phyloP scores from a whole-genome alignment of 2,797 vertebrate genomes.

The Silurus aristotelis region DNA sequence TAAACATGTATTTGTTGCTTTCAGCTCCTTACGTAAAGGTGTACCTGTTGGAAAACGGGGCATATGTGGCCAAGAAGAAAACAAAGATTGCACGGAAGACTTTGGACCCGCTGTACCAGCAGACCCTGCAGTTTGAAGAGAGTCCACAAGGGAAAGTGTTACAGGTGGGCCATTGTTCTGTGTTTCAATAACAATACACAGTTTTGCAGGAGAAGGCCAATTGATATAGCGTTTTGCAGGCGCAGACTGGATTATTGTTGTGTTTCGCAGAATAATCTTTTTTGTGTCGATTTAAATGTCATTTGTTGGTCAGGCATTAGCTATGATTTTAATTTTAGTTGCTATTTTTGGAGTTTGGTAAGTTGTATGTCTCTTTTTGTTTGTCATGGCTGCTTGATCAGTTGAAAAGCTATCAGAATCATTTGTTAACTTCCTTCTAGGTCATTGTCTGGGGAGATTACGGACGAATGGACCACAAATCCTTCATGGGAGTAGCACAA shows the following conservation, averaged over 20 bases:
- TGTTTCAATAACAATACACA: constrained; percentile 4
- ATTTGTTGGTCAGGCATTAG: background rate
- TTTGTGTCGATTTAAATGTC: background rate
- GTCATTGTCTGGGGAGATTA: constrained; percentile 99
- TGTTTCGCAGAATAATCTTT: background rate
- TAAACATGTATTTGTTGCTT: constrained; percentile 43
- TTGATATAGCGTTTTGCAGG: background rate
- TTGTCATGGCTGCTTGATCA: background rate
- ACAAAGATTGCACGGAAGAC: constrained; percentile 99
- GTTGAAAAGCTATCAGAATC: background rate
- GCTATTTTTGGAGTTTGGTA: background rate
- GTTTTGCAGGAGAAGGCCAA: background rate
- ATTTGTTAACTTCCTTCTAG: constrained; percentile 63
- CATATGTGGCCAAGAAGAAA: constrained; percentile 98
- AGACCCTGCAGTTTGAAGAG: constrained; percentile 93
- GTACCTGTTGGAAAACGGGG: constrained; percentile 94
- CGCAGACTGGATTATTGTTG: background rate
- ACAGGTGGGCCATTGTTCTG: constrained; percentile 82
- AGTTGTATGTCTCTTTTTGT: background rate
- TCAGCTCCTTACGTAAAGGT: constrained; percentile 98
- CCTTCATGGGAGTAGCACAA: constrained; percentile 99
- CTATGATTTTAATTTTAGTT: background rate
- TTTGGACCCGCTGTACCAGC: constrained; percentile 96
- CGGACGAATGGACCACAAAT: constrained; percentile 98
- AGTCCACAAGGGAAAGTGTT: constrained; percentile 97